Base-by-base conservation (phyloP, 2,888 invertebrate species). In the Lepidocyrtinus sp. region DNA sequence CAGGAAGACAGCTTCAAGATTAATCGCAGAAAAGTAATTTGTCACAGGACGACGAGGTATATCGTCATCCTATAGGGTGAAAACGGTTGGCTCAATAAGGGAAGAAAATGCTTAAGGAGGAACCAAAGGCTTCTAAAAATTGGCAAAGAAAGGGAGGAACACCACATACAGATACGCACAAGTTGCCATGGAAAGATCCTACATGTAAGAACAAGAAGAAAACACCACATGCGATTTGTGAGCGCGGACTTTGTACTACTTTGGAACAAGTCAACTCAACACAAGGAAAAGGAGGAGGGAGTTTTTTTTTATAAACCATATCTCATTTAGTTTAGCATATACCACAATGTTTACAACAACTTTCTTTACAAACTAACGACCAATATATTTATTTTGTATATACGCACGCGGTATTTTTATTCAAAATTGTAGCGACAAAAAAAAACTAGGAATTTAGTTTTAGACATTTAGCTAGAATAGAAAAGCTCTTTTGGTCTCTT, bases 1-100 rank as follows among this genome's bases (percentile, higher is more conserved):
- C 74, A 81, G 83, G 82, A 84, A 84, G 86, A 85, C 86, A 86
- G 86, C 82, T 83, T 80, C 78, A 84, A 85, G 86, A 86, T 86
- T 86, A 86, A 86, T 86, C 84, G 85, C 84, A 77, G 77, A 83
- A 86, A 85, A 85, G 85, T 85, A 86, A 86, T 86, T 86, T 86
- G 86, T 85, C 86, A 86, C 85, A 84, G 83, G 81, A 81, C 73
- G 61, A 77, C 64, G 68, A 74, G 59, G n/a, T n/a, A n/a, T n/a
- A n/a, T n/a, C n/a, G n/a, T n/a, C n/a, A 80, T 78, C 65, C 55
- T 75, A 25, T 24, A 75, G n/a, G 70, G 75, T 76, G 69, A 76
- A 76, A 76, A 64, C 69, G 62, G 62, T n/a, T n/a, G 63, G 70
- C 45, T 70, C 46, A 26, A 46, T 25, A 46, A 46, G 50, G 65